phyloP scores from a whole-genome alignment of 1,140 invertebrate genomes.

The Rhopalosiphum maidis region DNA sequence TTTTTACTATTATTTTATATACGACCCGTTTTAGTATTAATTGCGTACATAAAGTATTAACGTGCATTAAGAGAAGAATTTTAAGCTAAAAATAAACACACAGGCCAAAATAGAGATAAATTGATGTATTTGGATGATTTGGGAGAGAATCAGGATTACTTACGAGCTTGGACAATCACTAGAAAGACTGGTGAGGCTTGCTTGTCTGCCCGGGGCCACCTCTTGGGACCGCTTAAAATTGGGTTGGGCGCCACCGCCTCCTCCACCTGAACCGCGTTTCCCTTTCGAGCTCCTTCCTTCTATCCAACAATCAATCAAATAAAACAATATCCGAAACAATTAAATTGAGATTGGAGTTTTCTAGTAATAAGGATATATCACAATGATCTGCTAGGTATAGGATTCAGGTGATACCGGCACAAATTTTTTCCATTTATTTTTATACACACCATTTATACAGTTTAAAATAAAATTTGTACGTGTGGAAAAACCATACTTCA shows the following conservation, averaged over 20 bases:
- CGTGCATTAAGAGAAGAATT: constrained; percentile 55
- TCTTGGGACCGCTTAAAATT: constrained; percentile 58
- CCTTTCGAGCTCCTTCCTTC: constrained; percentile 57
- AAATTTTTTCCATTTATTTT: neutral
- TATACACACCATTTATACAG: constrained; percentile 29
- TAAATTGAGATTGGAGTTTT: neutral
- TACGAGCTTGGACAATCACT: constrained; percentile 56
- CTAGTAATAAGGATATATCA: constrained; percentile 37
- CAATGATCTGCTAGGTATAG: constrained; percentile 12
- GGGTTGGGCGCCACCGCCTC: constrained; percentile 57
- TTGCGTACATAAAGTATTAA: constrained; percentile 53
- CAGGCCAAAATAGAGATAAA: constrained; percentile 58
- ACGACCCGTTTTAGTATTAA: neutral
- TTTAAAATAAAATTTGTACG: constrained; percentile 8
- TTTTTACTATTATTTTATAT: neutral
- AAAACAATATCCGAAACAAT: constrained; percentile 56
- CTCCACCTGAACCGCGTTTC: constrained; percentile 56
- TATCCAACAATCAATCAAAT: constrained; percentile 57
- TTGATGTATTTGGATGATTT: constrained; percentile 56
- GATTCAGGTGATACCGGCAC: constrained; percentile 27
- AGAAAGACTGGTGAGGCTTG: constrained; percentile 56
- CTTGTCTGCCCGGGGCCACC: constrained; percentile 57
- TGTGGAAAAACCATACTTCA: constrained; percentile 37
- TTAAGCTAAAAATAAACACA: constrained; percentile 56
- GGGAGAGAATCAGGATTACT: constrained; percentile 52